Base-by-base conservation (phyloP, 2,797 vertebrate species). In the Sphenopsis melanotis region DNA sequence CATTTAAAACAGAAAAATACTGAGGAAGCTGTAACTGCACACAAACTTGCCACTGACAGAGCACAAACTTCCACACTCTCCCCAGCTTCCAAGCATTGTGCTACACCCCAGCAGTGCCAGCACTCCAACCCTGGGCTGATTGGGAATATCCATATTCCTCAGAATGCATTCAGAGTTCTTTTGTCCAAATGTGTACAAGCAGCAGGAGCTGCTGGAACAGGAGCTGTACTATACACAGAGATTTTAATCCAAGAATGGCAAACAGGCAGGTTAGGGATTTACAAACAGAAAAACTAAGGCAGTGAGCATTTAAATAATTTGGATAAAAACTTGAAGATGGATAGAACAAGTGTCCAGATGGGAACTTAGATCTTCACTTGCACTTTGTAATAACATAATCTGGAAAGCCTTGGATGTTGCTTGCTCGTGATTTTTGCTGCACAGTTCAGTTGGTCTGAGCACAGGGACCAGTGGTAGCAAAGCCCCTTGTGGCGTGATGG, bases 61-160 rank as follows among this genome's bases (percentile, higher is more conserved):
- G 27, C 30, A 49, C 23, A 60, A 74, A 44, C 46, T 63, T 88
- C 29, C 66, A 19, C 8, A 4, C 6, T 6, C 42, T 66, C 12
- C 11, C 11, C n/a, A 34, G 24, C 29, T 65, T 46, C 44, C n/a
- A 60, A 59, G 46, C 52, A 63, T 4, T 0, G 0, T 12, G 7
- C 78, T 81, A 2, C 21, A 55, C 19, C 47, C 27, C 29, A 53
- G 29, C 39, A 66, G 44, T 16, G 29, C 19, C 6, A 1, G 37
- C 46, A 12, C 22, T 75, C 60, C 77, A 71, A 29, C 68, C 68
- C 32, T 27, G 6, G 49, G 32, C 17, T 83, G 44, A 39, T 15
- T 41, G 21, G 41, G 16, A 32, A n/a, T 55, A 61, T 2, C 50
- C 21, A 5, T 26, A 37, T 37, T 61, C 46, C 42, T n/a, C 53